Evolutionary conservation across 2,888 invertebrate species (phyloP).

Genomic region (Lycocerus yunnanus): DNA sequence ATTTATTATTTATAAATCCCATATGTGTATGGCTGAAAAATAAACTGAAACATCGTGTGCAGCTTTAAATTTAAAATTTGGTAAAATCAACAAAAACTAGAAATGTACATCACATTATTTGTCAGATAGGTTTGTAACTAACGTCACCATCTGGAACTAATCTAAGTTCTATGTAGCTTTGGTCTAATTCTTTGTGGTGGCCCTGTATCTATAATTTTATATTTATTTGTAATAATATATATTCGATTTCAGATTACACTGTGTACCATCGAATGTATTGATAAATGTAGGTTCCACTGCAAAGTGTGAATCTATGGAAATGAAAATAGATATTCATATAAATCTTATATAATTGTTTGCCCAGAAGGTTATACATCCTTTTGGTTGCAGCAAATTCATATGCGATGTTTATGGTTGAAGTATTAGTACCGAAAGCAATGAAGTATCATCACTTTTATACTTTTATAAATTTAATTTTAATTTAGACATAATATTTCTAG

Average conservation of each 20-base stretch:
- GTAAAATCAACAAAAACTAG: not conserved
- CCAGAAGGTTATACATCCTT: not conserved
- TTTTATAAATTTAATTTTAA: not conserved
- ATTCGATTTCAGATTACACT: not conserved
- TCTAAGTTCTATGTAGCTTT: too few relatives aligned
- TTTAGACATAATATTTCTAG: not conserved
- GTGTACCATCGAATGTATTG: not conserved
- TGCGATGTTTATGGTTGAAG: slow-evolving; percentile 1
- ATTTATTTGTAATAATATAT: not conserved
- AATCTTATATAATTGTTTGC: not conserved
- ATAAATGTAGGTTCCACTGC: not conserved
- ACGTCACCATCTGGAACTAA: not conserved
- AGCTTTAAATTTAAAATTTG: not conserved
- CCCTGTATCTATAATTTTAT: not conserved
- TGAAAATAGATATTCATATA: not conserved
- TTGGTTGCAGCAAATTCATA: not conserved
- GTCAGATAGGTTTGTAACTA: not conserved
- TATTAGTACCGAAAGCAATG: not conserved
- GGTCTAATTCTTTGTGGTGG: not conserved
- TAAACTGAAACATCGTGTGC: not conserved
- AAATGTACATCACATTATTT: not conserved
- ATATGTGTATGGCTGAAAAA: not conserved
- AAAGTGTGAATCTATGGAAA: not conserved
- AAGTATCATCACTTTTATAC: not conserved
- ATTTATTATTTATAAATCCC: not conserved